These are phyloP conservation scores for Cylindroiulus punctatus DNA, from an alignment of 2,888 invertebrate genomes.

Conservation along the genomic window DNA sequence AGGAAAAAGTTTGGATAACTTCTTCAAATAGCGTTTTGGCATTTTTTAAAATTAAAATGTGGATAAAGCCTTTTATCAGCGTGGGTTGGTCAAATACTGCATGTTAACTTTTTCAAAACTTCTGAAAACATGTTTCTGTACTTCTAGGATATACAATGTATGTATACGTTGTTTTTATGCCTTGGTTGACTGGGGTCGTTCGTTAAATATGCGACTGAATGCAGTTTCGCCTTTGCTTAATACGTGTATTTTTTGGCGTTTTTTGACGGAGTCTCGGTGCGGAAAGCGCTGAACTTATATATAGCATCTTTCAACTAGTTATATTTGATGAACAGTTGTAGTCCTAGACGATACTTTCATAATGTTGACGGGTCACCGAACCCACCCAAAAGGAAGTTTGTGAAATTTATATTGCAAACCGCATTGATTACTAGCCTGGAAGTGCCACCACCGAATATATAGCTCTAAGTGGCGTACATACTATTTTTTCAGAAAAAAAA, in stretches of 20 bases:
- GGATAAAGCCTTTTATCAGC: too few relatives aligned
- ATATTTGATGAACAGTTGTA: slow-evolving; percentile 42
- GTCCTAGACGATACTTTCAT: slow-evolving; percentile 42
- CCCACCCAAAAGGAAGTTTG: slow-evolving; percentile 40
- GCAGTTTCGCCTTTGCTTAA: not conserved
- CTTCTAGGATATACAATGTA: too few relatives aligned
- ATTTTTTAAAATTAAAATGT: too few relatives aligned
- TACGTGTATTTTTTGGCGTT: not conserved
- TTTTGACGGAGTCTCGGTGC: not conserved
- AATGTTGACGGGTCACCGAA: slow-evolving; percentile 42
- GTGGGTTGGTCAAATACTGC: too few relatives aligned
- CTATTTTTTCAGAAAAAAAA: not conserved
- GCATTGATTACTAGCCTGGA: slow-evolving; percentile 33
- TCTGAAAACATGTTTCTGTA: too few relatives aligned
- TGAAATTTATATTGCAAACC: slow-evolving; percentile 34
- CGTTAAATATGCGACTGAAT: not conserved
- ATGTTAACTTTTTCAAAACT: too few relatives aligned
- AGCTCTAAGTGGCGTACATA: not conserved
- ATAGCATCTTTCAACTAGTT: slow-evolving; percentile 42
- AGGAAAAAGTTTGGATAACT: too few relatives aligned
- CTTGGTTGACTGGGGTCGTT: not conserved
- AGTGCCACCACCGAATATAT: slow-evolving; percentile 2
- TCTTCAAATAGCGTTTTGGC: too few relatives aligned
- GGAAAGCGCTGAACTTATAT: not conserved
- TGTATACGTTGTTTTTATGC: too few relatives aligned